A percentile compares a stretch with the other conserved stretches of the same genome.
These are phyloP conservation scores for Tetramorium parvispinum DNA, from an alignment of 1,140 invertebrate genomes.

Conservation along the genomic window DNA sequence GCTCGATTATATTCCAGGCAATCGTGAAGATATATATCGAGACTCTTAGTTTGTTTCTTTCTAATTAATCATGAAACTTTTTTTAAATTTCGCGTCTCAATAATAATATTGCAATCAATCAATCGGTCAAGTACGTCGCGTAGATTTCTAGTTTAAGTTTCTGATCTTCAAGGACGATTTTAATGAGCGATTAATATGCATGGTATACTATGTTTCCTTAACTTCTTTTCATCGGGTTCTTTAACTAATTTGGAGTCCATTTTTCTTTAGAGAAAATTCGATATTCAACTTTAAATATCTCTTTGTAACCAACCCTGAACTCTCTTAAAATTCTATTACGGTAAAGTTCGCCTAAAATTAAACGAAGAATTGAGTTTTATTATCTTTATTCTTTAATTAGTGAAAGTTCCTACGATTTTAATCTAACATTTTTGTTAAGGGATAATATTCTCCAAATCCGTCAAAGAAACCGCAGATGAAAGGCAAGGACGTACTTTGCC, in stretches of 20 bases:
- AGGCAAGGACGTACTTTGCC: constrained; percentile 19
- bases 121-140: not conserved
- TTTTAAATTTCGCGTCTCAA: not conserved
- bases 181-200: constrained; percentile 12
- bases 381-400: constrained; percentile 24
- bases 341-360: constrained; percentile 3
- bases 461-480: constrained; percentile 37
- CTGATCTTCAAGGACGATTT: not conserved
- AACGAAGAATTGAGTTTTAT: constrained; percentile 26
- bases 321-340: constrained; percentile 17
- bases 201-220: not conserved
- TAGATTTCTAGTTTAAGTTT: constrained; percentile 1
- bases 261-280: constrained; percentile 9
- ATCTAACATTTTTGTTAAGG: constrained; percentile 22
- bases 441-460: constrained; percentile 27
- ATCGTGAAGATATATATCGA: not conserved
- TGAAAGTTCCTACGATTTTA: constrained; percentile 17
- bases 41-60: not conserved
- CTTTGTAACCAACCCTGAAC: constrained; percentile 6
- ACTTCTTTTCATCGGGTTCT: constrained; percentile 11
- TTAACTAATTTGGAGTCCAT: constrained; percentile 27
- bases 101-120: not conserved
- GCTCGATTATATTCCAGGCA: not conserved
- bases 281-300: constrained; percentile 40
- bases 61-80: not conserved